A percentile compares a stretch with the other conserved stretches of the same genome.
Evolutionary conservation across 2,113 vertebrate species (phyloP).

Genomic region (Morone chrysops): DNA sequence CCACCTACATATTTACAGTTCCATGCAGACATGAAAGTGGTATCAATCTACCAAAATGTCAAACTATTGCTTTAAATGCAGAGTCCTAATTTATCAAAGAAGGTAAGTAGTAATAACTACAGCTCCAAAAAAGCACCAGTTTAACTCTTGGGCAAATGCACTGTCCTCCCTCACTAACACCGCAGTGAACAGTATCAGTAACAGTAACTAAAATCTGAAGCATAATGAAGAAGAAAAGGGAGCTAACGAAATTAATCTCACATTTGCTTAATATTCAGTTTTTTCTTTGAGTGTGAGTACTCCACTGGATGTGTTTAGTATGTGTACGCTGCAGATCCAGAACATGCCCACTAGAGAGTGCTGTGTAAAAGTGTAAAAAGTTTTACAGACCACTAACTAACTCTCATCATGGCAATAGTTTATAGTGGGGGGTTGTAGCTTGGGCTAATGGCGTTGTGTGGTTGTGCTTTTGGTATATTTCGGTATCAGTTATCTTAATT

Average conservation of each 20-base stretch:
- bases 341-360: slow-evolving; percentile 78
- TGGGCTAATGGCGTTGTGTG: slow-evolving; percentile 31
- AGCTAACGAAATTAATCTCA: slow-evolving; percentile 7
- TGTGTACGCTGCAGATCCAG: slow-evolving; percentile 67
- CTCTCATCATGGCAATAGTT: slow-evolving; percentile 18
- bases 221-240: slow-evolving; percentile 7
- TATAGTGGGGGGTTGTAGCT: slow-evolving; percentile 2
- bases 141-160: slow-evolving; percentile 6
- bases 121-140: neutral
- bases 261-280: slow-evolving; percentile 5
- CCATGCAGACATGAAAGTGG: neutral
- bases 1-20: neutral
- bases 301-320: slow-evolving; percentile 55
- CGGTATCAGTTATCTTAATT: slow-evolving; percentile 52
- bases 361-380: slow-evolving; percentile 66
- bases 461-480: slow-evolving; percentile 57
- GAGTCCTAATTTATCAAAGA: neutral
- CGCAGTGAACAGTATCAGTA: neutral
- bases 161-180: slow-evolving; percentile 20
- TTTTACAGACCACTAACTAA: slow-evolving; percentile 25
- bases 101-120: neutral
- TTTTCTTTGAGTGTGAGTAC: slow-evolving; percentile 31
- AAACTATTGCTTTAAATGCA: slow-evolving; percentile 22
- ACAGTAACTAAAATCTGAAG: slow-evolving; percentile 9
- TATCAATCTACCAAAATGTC: slow-evolving; percentile 4